Evolutionary conservation across 1,140 invertebrate genomes (phyloP), one percentile per base, ranked within the genome.

Genomic region (Bombus terrestris): DNA sequence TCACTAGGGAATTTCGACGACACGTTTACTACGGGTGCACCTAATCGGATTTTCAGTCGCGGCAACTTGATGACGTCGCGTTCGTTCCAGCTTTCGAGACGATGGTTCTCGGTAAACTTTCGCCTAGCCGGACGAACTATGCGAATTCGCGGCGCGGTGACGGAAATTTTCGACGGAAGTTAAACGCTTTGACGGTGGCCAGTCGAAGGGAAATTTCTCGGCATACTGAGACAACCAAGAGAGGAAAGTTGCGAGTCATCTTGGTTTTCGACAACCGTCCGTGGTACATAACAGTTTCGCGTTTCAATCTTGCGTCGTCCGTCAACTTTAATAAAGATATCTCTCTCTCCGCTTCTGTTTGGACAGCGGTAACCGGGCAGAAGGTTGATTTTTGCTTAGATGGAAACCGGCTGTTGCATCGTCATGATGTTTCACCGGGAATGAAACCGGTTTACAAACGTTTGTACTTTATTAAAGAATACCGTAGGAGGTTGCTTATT

Each of bases 41-140:
- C 77, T 90, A 89, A 90, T 90, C 88, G 88, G 88, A 90, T 90
- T 90, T 81, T 57, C 25, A 28, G 57, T 32, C 15, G 78, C 43
- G 84, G 47, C n/a, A 86, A 89, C 74, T 89, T 86, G 69, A 72
- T 47, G 75, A 76, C 84, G 41, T 43, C 35, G 59, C 59, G 88
- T 89, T 89, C 82, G 83, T 86, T 83, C 71, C 81, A 66, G 78
- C 79, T 80, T 89, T 76, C 35, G 75, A 88, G 59, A 43, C 59
- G 41, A n/a, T 8, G 74, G 74, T 89, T 86, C 87, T 62, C 43
- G 53, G 87, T 81, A 81, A 90, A 90, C 85, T 90, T 86, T 59
- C 39, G 37, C 35, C 32, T n/a, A 53, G 35, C 69, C 15, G 73
- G 68, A 39, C 83, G 12, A 89, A 89, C 87, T 86, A 88, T 83